Conservation (phyloP, 2,888 invertebrate genomes). For the Drosophila incognita region DNA sequence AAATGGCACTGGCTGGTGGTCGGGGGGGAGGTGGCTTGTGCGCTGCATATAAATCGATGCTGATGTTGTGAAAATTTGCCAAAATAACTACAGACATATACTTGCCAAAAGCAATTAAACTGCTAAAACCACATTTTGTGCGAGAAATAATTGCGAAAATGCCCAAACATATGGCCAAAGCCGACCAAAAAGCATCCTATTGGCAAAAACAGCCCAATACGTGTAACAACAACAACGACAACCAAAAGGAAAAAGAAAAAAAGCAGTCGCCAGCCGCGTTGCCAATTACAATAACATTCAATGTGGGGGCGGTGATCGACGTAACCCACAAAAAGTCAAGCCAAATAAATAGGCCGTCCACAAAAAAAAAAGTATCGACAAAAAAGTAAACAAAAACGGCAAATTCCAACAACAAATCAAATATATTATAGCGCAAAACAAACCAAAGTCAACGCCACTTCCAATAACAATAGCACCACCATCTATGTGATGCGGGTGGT, state of each 20-base stretch:
- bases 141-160: conserved; percentile 81
- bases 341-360: conserved; percentile 55
- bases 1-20: neutral
- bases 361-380: conserved; percentile 10
- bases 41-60: conserved; percentile 79
- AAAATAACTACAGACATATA: conserved; percentile 76
- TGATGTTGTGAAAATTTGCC: conserved; percentile 79
- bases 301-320: conserved; percentile 55
- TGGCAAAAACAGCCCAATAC: conserved; percentile 50
- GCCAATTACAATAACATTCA: conserved; percentile 56
- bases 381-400: conserved; percentile 41
- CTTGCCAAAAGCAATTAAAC: conserved; percentile 79
- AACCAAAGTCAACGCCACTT: conserved; percentile 75
- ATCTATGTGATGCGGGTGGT: conserved; percentile 17
- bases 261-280: conserved; percentile 39
- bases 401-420: conserved; percentile 75
- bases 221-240: conserved; percentile 21
- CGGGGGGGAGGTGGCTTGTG: conserved; percentile 46
- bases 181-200: conserved; percentile 64
- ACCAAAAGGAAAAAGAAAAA: conserved; percentile 11
- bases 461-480: conserved; percentile 68
- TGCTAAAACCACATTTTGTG: conserved; percentile 81
- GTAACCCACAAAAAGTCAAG: conserved; percentile 69
- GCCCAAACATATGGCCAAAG: conserved; percentile 80
- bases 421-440: conserved; percentile 79